Evolutionary conservation across 92 coral and sea anemone species (phyloP), one percentile per base, ranked within the genome.

Genomic region (Epizoanthus illoricatus): DNA sequence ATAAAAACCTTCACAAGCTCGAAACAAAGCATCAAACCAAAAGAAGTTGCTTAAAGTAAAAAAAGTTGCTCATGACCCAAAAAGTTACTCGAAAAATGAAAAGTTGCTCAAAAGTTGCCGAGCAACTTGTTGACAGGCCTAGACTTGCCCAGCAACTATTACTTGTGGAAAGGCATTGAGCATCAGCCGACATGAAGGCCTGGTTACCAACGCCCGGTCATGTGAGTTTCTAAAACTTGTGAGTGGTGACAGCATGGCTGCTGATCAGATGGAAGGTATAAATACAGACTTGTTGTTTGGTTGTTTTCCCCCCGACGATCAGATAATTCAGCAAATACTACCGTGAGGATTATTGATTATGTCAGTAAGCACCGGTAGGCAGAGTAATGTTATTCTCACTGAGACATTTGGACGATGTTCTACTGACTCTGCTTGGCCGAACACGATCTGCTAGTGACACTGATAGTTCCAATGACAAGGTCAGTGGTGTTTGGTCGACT

Each of bases 401-500:
- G 24, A 42, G 16, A 20, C 61, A 20, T 42, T 45, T 78, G 71
- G 82, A 78, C 61, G 82, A 78, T 21, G 20, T 78, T 78, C 13
- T 41, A 66, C 57, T 5, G 41, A 20, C 71, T 7, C 42, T 78
- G 70, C 71, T 33, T 20, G 65, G 82, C 59, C 60, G 61, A 63
- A 40, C 40, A n/a, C 49, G 23, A 40, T 9, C 69, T 78, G 20
- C 82, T 42, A 70, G 82, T 62, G 71, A 23, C 54, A 43, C 13
- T 42, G 11, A 5, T 24, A 4, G 19, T 24, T 18, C 75, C 47
- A 56, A 33, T 33, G 71, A 65, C 19, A 28, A 28, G 2, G 71
- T 93, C 10, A 71, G 68, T 71, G 90, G 91, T 28, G 97, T 96
- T 1, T 96, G 99, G 99, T 89, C 88, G 42, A 85, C 85, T 39